Base-by-base conservation (phyloP, 2,888 invertebrate genomes). In the Aradus depressus region DNA sequence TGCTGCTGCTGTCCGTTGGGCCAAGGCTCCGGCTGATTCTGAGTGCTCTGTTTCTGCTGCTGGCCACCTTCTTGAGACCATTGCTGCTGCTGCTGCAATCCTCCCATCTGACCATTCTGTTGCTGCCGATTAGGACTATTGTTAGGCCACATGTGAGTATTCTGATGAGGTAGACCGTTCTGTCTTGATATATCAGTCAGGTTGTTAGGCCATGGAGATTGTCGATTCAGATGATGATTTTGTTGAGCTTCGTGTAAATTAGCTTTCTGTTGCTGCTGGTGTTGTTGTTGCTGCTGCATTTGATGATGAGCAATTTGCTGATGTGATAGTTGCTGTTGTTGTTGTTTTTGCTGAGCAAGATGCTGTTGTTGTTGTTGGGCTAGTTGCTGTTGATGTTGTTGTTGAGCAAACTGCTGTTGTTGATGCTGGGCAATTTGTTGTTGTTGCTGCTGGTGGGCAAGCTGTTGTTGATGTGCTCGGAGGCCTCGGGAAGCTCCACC, bases 361-460 rank as follows among this genome's bases (percentile, higher is more conserved):
- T 63, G 62, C 44, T 61, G 61, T 51, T 57, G 53, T 59, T 72
- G 64, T 54, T 58, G n/a, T n/a, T n/a, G n/a, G n/a, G n/a, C n/a
- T n/a, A n/a, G n/a, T n/a, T n/a, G n/a, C n/a, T n/a, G n/a, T 48
- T 69, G 68, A 47, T 68, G 66, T 60, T 73, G 72, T 59, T 72
- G 72, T 61, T 74, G 74, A 62, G 72, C 71, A 68, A 71, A 37
- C 44, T 51, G 51, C 8, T 47, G 32, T 23, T 47, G 72, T 67
- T 74, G n/a, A n/a, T n/a, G n/a, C n/a, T n/a, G n/a, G n/a, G n/a
- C n/a, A n/a, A n/a, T n/a, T n/a, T n/a, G n/a, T 59, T 70, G 71
- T 59, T 54, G 55, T 38, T 58, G 55, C 38, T 59, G 55, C 16
- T 53, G 54, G 19, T n/a, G n/a, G n/a, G n/a, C n/a, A n/a, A n/a